Conservation (phyloP, 2,797 vertebrate species). For the Eulemur albifrons region DNA sequence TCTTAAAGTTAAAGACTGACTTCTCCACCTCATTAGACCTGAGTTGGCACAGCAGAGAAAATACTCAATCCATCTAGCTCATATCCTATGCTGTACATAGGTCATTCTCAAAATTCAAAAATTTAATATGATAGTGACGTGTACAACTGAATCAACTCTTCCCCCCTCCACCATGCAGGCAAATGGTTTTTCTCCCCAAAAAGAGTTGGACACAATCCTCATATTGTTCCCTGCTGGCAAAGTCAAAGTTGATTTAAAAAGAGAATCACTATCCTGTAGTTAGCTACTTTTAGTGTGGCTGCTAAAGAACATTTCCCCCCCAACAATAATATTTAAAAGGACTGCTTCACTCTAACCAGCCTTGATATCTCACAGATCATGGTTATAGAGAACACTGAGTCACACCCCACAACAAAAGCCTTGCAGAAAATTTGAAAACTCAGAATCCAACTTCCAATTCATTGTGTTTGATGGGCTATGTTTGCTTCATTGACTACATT, state of each 20-base stretch:
- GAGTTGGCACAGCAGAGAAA: not conserved
- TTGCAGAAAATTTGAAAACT: not conserved
- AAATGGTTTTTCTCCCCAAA: not conserved
- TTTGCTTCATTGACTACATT: conserved; percentile 12
- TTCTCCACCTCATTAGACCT: not conserved
- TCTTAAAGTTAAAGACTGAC: not conserved
- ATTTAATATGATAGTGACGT: not conserved
- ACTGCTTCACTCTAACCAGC: not conserved
- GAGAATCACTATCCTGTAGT: not conserved
- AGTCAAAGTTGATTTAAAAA: not conserved
- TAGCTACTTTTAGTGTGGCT: not conserved
- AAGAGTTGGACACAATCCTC: not conserved
- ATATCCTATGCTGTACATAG: not conserved
- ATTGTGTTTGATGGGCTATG: not conserved
- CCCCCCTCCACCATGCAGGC: not conserved
- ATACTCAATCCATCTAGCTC: not conserved
- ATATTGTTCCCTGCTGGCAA: not conserved
- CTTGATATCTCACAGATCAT: not conserved
- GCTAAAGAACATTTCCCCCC: not conserved
- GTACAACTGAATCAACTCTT: not conserved
- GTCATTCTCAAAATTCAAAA: not conserved
- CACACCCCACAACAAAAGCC: not conserved
- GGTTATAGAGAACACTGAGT: not conserved
- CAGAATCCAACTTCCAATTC: not conserved
- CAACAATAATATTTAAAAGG: not conserved